These are phyloP conservation scores for Danio tinwini DNA, from an alignment of 2,797 vertebrate species.

Conservation along the genomic window DNA sequence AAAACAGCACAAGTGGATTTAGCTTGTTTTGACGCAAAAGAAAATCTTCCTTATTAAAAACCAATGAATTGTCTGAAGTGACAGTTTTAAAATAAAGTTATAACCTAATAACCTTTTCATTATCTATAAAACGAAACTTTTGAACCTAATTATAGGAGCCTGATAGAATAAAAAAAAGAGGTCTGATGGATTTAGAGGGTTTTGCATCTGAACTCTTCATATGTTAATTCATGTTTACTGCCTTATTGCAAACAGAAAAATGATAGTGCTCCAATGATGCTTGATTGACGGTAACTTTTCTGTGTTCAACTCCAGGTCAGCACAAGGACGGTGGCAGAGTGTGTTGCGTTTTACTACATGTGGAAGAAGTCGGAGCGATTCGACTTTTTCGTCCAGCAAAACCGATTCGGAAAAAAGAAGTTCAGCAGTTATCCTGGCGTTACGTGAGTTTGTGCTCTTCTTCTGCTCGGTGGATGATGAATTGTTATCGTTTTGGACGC, in stretches of 20 bases:
- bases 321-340: constrained; percentile 88
- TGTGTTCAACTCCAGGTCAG: constrained; percentile 74
- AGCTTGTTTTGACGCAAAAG: too few species aligned
- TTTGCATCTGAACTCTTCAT: too few species aligned
- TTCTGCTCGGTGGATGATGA: not conserved
- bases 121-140: too few species aligned
- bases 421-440: constrained; percentile 89
- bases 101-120: too few species aligned
- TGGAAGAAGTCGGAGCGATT: constrained; percentile 91
- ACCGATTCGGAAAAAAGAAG: constrained; percentile 88
- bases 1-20: too few species aligned
- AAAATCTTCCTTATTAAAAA: too few species aligned
- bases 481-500: not conserved
- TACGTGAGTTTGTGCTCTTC: constrained; percentile 79
- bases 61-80: too few species aligned
- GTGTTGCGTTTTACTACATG: constrained; percentile 91
- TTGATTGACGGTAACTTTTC: not conserved
- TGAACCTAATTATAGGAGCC: too few species aligned
- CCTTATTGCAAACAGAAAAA: not conserved
- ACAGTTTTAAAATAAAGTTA: too few species aligned
- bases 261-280: not conserved
- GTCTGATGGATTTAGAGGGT: too few species aligned
- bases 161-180: too few species aligned
- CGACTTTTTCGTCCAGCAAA: constrained; percentile 90
- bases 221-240: too few species aligned